phyloP scores from a whole-genome alignment of 2,797 vertebrate genomes.

The Sebastes paucispinis region DNA sequence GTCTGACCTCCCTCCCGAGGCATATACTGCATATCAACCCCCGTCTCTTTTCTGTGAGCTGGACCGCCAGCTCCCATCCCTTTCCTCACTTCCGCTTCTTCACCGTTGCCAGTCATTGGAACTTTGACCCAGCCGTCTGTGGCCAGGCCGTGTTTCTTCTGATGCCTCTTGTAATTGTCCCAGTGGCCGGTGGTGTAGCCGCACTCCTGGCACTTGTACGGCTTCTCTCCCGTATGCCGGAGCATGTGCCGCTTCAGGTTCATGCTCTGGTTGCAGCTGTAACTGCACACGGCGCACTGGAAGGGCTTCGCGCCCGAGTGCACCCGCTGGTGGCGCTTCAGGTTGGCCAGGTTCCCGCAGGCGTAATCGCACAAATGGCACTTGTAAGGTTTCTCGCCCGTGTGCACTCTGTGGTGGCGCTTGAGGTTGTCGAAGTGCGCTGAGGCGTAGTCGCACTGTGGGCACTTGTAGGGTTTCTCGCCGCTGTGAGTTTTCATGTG shows the following conservation, averaged over 20 bases:
- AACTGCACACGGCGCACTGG: slow-evolving; percentile 93
- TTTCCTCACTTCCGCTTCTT: slow-evolving; percentile 61
- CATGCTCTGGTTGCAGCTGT: slow-evolving; percentile 99
- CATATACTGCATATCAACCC: slow-evolving; percentile 74
- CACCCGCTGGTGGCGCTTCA: slow-evolving; percentile 95
- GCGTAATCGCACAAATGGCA: slow-evolving; percentile 96
- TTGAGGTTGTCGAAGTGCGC: slow-evolving; percentile 98
- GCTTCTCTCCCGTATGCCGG: slow-evolving; percentile 95
- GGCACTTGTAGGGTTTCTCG: slow-evolving; percentile 95
- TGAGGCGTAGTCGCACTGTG: slow-evolving; percentile 93
- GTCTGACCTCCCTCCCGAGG: slow-evolving; percentile 61
- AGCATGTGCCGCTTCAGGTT: slow-evolving; percentile 99
- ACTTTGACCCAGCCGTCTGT: slow-evolving; percentile 88
- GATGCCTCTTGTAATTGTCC: slow-evolving; percentile 99
- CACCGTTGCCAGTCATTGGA: slow-evolving; percentile 63
- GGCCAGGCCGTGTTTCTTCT: slow-evolving; percentile 94
- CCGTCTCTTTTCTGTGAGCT: slow-evolving; percentile 61
- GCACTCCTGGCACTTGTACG: slow-evolving; percentile 93
- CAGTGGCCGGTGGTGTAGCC: slow-evolving; percentile 97
- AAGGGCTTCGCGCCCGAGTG: slow-evolving; percentile 98
- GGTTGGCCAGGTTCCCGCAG: slow-evolving; percentile 97
- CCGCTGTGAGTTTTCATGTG: slow-evolving; percentile 99
- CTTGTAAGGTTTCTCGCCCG: slow-evolving; percentile 96
- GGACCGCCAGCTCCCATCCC: slow-evolving; percentile 40
- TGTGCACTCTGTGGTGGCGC: slow-evolving; percentile 96